These are phyloP conservation scores for Peromyscus attwateri DNA, from an alignment of 2,797 vertebrate species.

Conservation along the genomic window DNA sequence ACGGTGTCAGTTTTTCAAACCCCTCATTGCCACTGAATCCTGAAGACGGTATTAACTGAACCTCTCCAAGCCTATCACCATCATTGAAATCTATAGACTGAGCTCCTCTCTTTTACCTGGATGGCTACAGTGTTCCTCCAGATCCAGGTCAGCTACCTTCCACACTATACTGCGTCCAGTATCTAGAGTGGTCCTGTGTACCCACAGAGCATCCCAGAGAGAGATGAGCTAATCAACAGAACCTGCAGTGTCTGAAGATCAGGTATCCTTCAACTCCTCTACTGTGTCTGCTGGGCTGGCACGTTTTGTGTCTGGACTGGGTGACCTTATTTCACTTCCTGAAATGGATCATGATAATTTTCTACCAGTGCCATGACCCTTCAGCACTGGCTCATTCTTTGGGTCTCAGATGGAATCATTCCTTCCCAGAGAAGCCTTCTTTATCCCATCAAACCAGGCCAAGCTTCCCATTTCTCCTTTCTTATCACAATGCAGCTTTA, in stretches of 20 bases:
- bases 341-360: background rate
- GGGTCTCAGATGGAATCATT: background rate
- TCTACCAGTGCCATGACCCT: background rate
- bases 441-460: background rate
- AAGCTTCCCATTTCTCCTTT: background rate
- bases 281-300: too few species aligned
- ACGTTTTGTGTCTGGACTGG: background rate
- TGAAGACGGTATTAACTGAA: background rate
- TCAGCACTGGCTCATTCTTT: background rate
- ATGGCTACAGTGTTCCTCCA: background rate
- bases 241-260: background rate
- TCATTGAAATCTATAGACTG: background rate
- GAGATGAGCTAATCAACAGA: background rate
- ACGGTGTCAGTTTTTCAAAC: background rate
- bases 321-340: background rate
- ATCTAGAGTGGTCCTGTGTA: background rate
- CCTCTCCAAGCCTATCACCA: background rate
- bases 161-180: background rate
- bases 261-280: background rate
- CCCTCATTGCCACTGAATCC: background rate
- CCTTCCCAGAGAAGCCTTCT: background rate
- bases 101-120: background rate
- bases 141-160: background rate
- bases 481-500: background rate
- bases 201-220: rapidly evolving